Conservation (phyloP, 2,113 vertebrate species). For the Cyanoramphus novaezelandiae region DNA sequence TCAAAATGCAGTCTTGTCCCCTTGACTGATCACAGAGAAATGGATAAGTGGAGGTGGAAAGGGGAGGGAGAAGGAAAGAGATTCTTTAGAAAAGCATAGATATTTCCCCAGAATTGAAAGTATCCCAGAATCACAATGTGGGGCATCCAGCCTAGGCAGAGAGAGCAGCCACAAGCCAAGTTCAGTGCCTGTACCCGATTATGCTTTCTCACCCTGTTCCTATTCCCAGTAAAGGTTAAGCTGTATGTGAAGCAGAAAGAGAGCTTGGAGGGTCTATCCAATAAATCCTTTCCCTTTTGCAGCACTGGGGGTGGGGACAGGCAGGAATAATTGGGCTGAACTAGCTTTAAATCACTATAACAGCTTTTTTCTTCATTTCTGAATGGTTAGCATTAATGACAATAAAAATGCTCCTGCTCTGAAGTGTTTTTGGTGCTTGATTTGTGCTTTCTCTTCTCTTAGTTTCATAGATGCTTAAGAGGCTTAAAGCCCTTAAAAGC, state of each 20-base stretch:
- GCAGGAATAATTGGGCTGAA: not conserved
- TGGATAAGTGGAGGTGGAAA: not conserved
- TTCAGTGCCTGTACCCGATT: not conserved
- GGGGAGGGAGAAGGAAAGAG: not conserved
- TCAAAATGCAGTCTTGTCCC: conserved; percentile 45
- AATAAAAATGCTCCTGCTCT: conserved; percentile 8
- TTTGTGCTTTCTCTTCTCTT: not conserved
- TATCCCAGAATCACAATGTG: not conserved
- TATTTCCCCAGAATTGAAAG: not conserved
- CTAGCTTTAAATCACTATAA: not conserved
- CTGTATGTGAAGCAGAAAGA: not conserved
- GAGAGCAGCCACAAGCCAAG: not conserved
- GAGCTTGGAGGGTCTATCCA: not conserved
- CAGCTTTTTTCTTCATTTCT: not conserved
- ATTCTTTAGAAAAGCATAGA: not conserved
- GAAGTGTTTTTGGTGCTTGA: conserved; percentile 26
- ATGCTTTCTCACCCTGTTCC: not conserved
- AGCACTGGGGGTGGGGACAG: not conserved
- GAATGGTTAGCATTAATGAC: not conserved
- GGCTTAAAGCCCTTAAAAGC: conserved; percentile 14
- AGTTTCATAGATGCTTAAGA: conserved; percentile 18
- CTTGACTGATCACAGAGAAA: conserved; percentile 35
- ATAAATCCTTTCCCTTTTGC: not conserved
- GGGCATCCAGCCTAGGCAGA: not conserved
- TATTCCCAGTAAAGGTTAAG: not conserved